Evolutionary conservation across 2,888 invertebrate genomes (phyloP), one percentile per base, ranked within the genome.

Genomic region (Lochmaea crataegi): DNA sequence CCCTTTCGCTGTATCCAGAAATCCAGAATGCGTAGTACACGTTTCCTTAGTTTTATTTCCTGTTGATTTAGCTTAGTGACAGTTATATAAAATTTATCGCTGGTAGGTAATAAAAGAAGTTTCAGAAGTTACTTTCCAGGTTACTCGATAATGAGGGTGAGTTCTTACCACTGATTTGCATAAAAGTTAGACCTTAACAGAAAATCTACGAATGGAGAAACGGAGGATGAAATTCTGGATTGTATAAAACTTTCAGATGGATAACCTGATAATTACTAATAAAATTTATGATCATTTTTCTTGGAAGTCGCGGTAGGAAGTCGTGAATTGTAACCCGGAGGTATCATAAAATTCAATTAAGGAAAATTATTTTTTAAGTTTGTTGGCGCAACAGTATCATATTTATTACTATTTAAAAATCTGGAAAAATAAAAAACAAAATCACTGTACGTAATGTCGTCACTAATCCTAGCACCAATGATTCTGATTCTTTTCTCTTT

Each of bases 101-200:
- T 63, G 56, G n/a, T 56, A 53, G 56, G 53, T 61, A 63, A 71
- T 71, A 53, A 41, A 65, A 65, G 61, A 71, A 71, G 61, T 71
- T 71, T 53, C 32, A 3, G 38, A 66, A 67, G 65, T 71, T 45
- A 56, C 67, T 64, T 66, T 67, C 57, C 41, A 60, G 45, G 56
- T 63, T 26, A 67, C 45, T 63, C 64, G 71, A 71, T 71, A 71
- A 71, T 63, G 56, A 71, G 67, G 53, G 41, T 53, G 58, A 63
- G 71, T 63, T 66, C 65, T 51, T 67, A n/a, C 60, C 61, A 67
- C 53, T 71, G 71, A 71, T 71, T 71, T 67, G 60, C 71, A 71
- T 67, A 61, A 61, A 67, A 71, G 66, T 71, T 56, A 42, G 71
- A 66, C 53, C 61, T n/a, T 53, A 53, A 45, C 48, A 53, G 61